phyloP scores from a whole-genome alignment of 2,797 vertebrate species.

The Anabacerthia variegaticeps region DNA sequence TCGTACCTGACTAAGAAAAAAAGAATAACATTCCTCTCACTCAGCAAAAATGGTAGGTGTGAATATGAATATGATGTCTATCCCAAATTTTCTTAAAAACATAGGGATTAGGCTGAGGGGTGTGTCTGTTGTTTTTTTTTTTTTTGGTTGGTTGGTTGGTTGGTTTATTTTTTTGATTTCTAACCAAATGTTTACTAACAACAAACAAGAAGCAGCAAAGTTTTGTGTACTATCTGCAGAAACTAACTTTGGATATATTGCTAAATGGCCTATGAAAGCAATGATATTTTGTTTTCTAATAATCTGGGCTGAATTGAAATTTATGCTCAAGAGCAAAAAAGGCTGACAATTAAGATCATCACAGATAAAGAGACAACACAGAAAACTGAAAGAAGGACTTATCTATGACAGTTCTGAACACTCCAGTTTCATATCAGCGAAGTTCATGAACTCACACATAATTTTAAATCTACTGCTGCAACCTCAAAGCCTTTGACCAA shows the following conservation, averaged over 20 bases:
- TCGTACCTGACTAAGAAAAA: neutral
- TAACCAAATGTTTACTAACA: neutral
- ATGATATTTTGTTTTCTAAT: neutral
- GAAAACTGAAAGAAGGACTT: neutral
- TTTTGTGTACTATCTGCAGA: neutral
- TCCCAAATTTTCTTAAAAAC: neutral
- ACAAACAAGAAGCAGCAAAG: neutral
- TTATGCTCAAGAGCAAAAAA: neutral
- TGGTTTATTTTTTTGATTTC: neutral
- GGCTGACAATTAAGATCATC: neutral
- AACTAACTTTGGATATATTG: neutral
- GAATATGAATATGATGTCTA: neutral
- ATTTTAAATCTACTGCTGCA: neutral
- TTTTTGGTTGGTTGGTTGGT: neutral
- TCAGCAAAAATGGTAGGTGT: neutral
- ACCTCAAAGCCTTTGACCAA: neutral
- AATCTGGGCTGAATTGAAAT: neutral
- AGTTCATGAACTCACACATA: fast-evolving
- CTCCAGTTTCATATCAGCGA: neutral
- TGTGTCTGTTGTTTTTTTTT: fast-evolving
- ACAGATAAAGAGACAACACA: neutral
- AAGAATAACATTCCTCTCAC: neutral
- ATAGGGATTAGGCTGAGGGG: neutral
- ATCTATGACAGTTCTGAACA: neutral
- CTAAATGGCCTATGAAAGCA: neutral